These are phyloP conservation scores for Aquatica leii DNA, from an alignment of 2,888 invertebrate species.

Conservation along the genomic window DNA sequence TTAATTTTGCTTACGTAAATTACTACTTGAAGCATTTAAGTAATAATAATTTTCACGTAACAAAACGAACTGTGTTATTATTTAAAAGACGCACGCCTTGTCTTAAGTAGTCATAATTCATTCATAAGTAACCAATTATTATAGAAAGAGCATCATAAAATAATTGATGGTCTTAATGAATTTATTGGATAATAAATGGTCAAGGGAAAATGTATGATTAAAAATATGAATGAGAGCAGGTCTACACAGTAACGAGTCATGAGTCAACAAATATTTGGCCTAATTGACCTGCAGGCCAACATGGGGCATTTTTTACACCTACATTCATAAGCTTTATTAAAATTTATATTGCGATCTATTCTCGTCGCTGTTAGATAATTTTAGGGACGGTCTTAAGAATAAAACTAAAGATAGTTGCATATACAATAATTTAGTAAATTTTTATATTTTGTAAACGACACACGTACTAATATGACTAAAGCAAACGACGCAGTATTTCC, in stretches of 20 bases:
- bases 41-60: too few relatives aligned
- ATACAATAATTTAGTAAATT: too few relatives aligned
- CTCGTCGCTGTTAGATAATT: background rate
- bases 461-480: conserved; percentile 16
- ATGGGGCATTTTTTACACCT: conserved; percentile 56
- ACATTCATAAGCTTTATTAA: conserved; percentile 44
- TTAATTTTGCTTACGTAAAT: too few relatives aligned
- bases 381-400: background rate
- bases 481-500: conserved; percentile 27
- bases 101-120: too few relatives aligned
- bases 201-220: conserved; percentile 32
- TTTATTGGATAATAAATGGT: conserved; percentile 38
- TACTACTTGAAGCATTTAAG: too few relatives aligned
- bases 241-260: conserved; percentile 32
- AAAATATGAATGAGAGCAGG: conserved; percentile 36
- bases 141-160: background rate
- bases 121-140: too few relatives aligned
- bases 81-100: too few relatives aligned
- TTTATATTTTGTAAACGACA: conserved; percentile 8
- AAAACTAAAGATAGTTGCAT: too few relatives aligned
- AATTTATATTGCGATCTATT: too few relatives aligned
- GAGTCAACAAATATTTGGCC: conserved; percentile 56
- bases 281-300: conserved; percentile 62
- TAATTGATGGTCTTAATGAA: conserved; percentile 33
- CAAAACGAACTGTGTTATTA: too few relatives aligned